Evolutionary conservation across 1,140 invertebrate species (phyloP), one percentile per base, ranked within the genome.

Genomic region (Ooceraea biroi): DNA sequence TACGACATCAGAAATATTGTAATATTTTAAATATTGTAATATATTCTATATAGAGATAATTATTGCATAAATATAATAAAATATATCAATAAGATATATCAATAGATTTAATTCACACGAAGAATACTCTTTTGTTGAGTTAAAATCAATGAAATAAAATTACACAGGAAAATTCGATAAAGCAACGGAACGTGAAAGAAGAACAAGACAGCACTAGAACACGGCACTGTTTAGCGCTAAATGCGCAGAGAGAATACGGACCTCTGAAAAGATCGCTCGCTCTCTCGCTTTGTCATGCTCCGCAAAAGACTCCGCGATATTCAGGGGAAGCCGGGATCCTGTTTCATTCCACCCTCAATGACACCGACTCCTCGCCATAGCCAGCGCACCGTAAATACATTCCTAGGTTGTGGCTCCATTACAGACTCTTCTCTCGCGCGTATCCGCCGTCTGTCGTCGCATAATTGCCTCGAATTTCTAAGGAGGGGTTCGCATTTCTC

Each of bases 401-500:
- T 80, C 41, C 65, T 11, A 14, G 65, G 36, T 69, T 17, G 22
- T 44, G 50, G 50, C 25, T 80, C 66, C 76, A 76, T 76, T 76
- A 46, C 76, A 57, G 50, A 19, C 50, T 80, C 22, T 57, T 80
- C 68, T 69, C 52, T 55, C 11, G 76, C 52, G 71, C 65, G 76
- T 76, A 55, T 30, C 60, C 72, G 69, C 57, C 57, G 60, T 63
- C 58, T 82, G 68, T 74, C 44, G 60, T 83, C 71, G 71, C 30
- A 77, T 76, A 76, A 80, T 80, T 80, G 76, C 72, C 48, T 65
- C 48, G 50, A 74, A 63, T 74, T 52, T 76, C 80, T 25, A 63
- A 55, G 48, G 57, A 63, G 63, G 80, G 48, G 19, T 8, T n/a
- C 30, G 57, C 57, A 36, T 46, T 58, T 85, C 73, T 55, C 66